These are phyloP conservation scores for Pachycephala philippinensis DNA, from an alignment of 2,113 vertebrate species.

Conservation along the genomic window DNA sequence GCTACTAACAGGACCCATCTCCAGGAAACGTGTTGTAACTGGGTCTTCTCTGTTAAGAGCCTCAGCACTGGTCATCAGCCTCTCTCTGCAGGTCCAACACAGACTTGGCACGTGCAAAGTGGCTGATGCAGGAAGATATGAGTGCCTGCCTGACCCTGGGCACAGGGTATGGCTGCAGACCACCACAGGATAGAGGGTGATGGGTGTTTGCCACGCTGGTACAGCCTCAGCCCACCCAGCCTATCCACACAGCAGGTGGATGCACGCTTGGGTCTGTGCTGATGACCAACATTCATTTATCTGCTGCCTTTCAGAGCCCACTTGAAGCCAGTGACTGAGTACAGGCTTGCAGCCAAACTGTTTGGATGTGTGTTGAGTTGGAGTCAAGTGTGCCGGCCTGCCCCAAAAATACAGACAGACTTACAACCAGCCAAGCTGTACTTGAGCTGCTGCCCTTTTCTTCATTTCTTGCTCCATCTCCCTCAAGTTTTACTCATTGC, in stretches of 20 bases:
- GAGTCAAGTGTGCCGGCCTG: background rate
- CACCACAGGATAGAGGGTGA: background rate
- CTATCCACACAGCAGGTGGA: background rate
- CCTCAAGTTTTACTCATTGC: background rate
- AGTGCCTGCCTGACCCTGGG: background rate
- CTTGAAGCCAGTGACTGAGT: background rate
- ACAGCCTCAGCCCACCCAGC: background rate
- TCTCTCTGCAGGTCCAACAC: background rate
- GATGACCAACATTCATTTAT: background rate
- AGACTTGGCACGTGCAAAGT: background rate
- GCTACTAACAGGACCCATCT: background rate
- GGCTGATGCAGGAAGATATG: background rate
- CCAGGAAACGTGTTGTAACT: background rate
- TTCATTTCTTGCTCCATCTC: background rate
- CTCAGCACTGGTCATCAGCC: background rate
- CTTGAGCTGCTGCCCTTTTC: background rate
- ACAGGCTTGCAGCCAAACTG: background rate
- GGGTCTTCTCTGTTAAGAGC: background rate
- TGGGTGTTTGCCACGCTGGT: accelerated
- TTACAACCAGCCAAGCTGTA: background rate
- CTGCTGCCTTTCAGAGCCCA: background rate
- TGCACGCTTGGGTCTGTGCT: accelerated
- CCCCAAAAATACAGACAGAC: background rate
- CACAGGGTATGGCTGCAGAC: background rate
- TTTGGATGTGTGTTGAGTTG: background rate